A percentile compares a stretch with the other conserved stretches of the same genome.
Conservation (phyloP, 2,888 invertebrate species). For the Venusia cambrica region DNA sequence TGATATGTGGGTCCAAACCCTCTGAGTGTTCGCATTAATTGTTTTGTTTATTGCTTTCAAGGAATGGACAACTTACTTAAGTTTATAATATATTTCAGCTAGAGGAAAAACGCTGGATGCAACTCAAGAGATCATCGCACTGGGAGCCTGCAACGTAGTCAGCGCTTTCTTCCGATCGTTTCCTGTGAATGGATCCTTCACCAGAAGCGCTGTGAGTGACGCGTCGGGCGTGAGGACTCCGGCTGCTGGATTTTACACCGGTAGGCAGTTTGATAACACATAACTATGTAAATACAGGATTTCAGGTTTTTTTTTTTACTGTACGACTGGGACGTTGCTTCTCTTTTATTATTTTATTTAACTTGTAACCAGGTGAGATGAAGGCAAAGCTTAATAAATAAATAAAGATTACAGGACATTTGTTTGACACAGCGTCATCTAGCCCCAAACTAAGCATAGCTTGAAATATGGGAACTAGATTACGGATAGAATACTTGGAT, state of each 20-base stretch:
- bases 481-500: too few relatives aligned
- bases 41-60: too few relatives aligned
- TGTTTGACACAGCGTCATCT: too few relatives aligned
- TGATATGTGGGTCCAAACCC: too few relatives aligned
- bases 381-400: too few relatives aligned
- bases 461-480: too few relatives aligned
- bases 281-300: background rate
- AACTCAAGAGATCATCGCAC: slow-evolving; percentile 90
- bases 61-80: too few relatives aligned
- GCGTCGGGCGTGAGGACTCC: slow-evolving; percentile 90
- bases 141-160: slow-evolving; percentile 87
- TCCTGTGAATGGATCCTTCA: slow-evolving; percentile 88
- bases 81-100: slow-evolving; percentile 64
- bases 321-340: background rate
- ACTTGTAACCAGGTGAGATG: too few relatives aligned
- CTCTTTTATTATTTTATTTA: too few relatives aligned
- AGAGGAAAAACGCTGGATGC: slow-evolving; percentile 86
- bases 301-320: background rate
- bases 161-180: slow-evolving; percentile 89
- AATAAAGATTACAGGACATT: too few relatives aligned
- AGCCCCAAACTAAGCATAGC: too few relatives aligned
- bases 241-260: slow-evolving; percentile 87
- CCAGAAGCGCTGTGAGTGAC: slow-evolving; percentile 89
- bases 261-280: slow-evolving; percentile 65
- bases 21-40: too few relatives aligned